These are phyloP conservation scores for Heliangelus exortis DNA, from an alignment of 2,797 vertebrate species.

Conservation along the genomic window DNA sequence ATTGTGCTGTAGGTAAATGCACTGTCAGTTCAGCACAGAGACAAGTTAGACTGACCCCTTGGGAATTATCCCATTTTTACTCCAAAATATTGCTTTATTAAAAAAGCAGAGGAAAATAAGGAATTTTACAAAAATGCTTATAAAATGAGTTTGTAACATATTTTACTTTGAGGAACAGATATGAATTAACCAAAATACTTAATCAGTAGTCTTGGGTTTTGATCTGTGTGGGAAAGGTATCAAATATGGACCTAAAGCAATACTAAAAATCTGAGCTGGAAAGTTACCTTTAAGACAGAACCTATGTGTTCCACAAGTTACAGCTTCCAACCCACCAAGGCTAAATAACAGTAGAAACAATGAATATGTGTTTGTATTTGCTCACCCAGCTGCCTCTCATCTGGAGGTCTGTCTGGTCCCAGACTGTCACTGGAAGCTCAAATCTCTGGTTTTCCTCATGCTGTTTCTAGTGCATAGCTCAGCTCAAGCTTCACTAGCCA, in stretches of 20 bases:
- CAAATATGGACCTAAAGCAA: no score
- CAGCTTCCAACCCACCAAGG: not conserved
- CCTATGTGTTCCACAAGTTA: accelerated
- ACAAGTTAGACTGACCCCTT: slow-evolving; percentile 18
- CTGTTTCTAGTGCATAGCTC: not conserved
- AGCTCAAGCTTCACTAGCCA: not conserved
- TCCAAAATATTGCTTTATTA: not conserved
- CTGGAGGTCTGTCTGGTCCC: not conserved
- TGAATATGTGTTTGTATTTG: not conserved
- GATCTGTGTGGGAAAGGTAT: not conserved
- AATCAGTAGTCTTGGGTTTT: not conserved
- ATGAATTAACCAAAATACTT: not conserved
- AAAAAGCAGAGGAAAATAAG: not conserved
- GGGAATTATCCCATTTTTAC: slow-evolving; percentile 7
- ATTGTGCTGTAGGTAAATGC: not conserved
- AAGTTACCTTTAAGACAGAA: not conserved
- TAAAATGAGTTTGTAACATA: not conserved
- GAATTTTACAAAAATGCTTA: not conserved
- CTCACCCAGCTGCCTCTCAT: not conserved
- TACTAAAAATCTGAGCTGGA: not conserved
- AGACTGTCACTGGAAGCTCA: not conserved
- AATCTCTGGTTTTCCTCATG: not conserved
- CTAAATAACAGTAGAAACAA: not conserved
- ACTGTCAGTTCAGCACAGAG: not conserved
- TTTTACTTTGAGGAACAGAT: not conserved